These are phyloP conservation scores for Stenoptilia bipunctidactyla DNA, from an alignment of 2,888 invertebrate species.

Conservation along the genomic window DNA sequence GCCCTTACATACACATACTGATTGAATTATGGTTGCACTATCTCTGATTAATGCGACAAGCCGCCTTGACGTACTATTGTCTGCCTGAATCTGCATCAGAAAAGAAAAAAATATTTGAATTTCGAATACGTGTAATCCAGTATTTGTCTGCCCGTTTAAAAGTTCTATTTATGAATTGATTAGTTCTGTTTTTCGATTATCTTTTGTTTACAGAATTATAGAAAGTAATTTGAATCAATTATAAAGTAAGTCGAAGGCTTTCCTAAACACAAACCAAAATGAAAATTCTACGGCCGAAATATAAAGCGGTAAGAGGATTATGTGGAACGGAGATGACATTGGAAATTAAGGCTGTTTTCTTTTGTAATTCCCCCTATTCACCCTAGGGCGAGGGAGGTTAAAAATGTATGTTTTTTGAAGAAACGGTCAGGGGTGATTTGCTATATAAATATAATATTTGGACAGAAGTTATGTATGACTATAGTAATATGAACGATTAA, in stretches of 20 bases:
- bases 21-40: constrained; percentile 67
- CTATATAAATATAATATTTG: too few species aligned
- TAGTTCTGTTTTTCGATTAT: constrained; percentile 2
- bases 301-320: constrained; percentile 71
- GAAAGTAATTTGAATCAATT: constrained; percentile 33
- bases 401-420: constrained; percentile 59
- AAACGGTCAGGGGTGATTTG: constrained; percentile 22
- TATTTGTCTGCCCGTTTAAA: constrained; percentile 24
- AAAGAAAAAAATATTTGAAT: constrained; percentile 27
- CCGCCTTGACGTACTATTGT: constrained; percentile 63
- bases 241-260: constrained; percentile 34
- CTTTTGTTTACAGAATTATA: background rate
- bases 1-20: constrained; percentile 31
- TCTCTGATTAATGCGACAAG: constrained; percentile 69
- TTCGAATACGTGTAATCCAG: constrained; percentile 34
- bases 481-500: too few species aligned
- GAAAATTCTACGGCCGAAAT: constrained; percentile 68
- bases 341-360: constrained; percentile 71
- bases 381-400: constrained; percentile 52
- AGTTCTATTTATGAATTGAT: background rate
- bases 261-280: constrained; percentile 68
- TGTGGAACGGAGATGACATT: constrained; percentile 70
- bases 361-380: constrained; percentile 66
- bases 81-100: constrained; percentile 58
- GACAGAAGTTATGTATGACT: too few species aligned